Conservation (phyloP, 2,113 vertebrate genomes). For the Burhinus bistriatus region DNA sequence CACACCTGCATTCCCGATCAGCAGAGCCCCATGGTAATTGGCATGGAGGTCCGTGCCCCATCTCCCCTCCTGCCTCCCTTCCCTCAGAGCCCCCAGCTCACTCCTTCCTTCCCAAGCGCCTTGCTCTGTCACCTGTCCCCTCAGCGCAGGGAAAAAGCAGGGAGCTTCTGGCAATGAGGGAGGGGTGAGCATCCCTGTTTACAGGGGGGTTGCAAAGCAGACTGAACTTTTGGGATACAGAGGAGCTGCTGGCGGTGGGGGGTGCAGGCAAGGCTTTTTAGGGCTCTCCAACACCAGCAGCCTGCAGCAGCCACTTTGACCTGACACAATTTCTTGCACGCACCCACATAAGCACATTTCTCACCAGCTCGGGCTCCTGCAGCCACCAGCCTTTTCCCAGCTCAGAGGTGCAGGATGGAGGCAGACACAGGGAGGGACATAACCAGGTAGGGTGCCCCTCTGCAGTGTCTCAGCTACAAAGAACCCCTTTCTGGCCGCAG, state of each 20-base stretch:
- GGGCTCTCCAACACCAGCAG: not conserved
- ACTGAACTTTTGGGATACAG: fast-evolving
- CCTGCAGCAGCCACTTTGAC: not conserved
- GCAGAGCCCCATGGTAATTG: not conserved
- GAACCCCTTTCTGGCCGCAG: not conserved
- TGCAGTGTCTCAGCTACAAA: not conserved
- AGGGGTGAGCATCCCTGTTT: not conserved
- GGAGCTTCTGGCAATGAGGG: not conserved
- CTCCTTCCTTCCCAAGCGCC: not conserved
- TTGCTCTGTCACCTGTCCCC: not conserved
- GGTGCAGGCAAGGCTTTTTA: not conserved
- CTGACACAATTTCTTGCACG: not conserved
- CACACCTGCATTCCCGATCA: fast-evolving
- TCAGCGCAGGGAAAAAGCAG: not conserved
- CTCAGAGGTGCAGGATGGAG: not conserved
- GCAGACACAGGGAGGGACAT: not conserved
- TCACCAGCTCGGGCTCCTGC: not conserved
- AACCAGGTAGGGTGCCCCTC: not conserved
- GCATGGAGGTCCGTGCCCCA: not conserved
- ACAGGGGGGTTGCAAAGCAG: fast-evolving
- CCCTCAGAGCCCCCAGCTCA: not conserved
- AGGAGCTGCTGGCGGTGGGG: fast-evolving
- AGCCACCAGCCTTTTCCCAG: not conserved
- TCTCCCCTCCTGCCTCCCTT: not conserved
- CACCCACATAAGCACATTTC: not conserved